These are phyloP conservation scores for Pionites leucogaster DNA, from an alignment of 2,113 vertebrate genomes.

Conservation along the genomic window DNA sequence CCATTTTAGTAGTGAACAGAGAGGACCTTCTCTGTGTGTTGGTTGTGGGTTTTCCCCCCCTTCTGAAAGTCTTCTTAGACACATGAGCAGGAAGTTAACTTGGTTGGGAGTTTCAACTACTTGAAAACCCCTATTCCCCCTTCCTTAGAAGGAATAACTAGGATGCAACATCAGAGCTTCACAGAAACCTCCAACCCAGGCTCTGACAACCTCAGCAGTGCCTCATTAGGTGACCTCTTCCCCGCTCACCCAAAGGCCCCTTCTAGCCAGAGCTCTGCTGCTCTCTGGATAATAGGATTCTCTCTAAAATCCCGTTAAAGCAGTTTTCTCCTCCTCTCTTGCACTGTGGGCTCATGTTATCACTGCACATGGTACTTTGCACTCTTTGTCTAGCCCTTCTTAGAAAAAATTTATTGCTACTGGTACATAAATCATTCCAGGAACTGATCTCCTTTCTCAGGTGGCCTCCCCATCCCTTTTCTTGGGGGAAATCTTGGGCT, in stretches of 20 bases:
- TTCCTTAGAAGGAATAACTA: neutral
- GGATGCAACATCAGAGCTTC: rapidly evolving
- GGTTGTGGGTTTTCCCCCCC: neutral
- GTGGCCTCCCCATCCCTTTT: neutral
- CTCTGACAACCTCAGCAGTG: neutral
- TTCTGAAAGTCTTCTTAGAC: neutral
- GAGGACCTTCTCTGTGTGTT: neutral
- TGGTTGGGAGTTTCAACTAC: neutral
- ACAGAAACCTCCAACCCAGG: neutral
- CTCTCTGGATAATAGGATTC: neutral
- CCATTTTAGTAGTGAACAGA: neutral
- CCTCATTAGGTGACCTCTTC: neutral
- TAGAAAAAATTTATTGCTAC: neutral
- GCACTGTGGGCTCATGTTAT: neutral
- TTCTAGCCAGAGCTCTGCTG: neutral
- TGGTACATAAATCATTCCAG: neutral
- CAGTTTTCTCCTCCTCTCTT: neutral
- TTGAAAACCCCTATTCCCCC: neutral
- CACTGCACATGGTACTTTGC: neutral
- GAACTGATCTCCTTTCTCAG: neutral
- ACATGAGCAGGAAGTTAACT: neutral
- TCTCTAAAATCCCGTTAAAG: neutral
- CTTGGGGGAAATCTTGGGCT: neutral
- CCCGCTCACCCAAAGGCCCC: neutral
- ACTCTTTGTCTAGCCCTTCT: neutral